Conservation (phyloP, 2,888 invertebrate species). For the Ophion ellenae region DNA sequence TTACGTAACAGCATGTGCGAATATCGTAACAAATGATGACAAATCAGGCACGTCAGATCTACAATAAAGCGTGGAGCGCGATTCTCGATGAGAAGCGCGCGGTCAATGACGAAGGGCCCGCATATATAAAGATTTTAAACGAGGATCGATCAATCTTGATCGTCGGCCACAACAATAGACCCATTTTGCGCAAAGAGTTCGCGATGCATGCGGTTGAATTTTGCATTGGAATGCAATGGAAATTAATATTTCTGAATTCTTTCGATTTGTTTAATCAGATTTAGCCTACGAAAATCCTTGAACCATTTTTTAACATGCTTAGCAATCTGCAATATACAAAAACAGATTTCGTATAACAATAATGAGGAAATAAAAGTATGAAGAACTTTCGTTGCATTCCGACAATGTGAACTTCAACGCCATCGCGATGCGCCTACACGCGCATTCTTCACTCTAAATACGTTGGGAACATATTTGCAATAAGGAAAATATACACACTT, state of each 20-base stretch:
- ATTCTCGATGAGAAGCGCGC: conserved; percentile 54
- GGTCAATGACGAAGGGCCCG: conserved; percentile 43
- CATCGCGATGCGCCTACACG: neutral
- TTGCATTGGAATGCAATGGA: neutral
- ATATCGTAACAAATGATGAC: conserved; percentile 28
- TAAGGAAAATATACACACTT: neutral
- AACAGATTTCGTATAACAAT: too few relatives aligned
- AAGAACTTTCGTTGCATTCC: too few relatives aligned
- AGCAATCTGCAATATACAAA: too few relatives aligned
- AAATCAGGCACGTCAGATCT: conserved; percentile 39
- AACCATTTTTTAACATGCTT: too few relatives aligned
- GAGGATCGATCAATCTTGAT: conserved; percentile 51
- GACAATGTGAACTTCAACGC: too few relatives aligned
- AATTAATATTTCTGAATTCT: too few relatives aligned
- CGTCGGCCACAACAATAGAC: neutral
- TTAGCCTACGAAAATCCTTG: too few relatives aligned
- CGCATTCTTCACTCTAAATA: neutral
- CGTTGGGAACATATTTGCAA: neutral
- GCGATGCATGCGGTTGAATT: neutral
- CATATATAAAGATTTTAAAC: conserved; percentile 13
- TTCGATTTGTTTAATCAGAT: too few relatives aligned
- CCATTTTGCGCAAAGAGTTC: neutral
- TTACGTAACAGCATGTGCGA: conserved; percentile 40
- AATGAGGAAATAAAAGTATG: too few relatives aligned
- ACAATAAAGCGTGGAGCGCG: conserved; percentile 60